Base-by-base conservation (phyloP, 2,888 invertebrate species). In the Amphipyra tragopoginis region DNA sequence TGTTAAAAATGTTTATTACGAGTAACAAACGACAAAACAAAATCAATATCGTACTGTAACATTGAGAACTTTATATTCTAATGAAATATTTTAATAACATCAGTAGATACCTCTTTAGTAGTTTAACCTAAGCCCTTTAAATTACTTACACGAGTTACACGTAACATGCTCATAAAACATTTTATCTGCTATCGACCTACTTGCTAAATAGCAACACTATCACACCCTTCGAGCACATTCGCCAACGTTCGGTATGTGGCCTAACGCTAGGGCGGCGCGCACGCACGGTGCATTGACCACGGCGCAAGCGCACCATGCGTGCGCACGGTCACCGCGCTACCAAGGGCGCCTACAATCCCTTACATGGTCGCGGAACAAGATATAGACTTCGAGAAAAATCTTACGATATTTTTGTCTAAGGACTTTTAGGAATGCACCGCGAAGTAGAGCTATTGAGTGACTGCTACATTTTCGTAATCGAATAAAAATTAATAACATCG, bases 311-410 rank as follows among this genome's bases (percentile, higher is more conserved):
- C 67, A 77, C 72, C 79, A 80, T 80, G 86, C 85, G 85, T 82
- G 84, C 73, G 78, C 82, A 81, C 85, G 86, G 87, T 86, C 86
- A 85, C 81, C 81, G 80, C 72, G 79, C 84, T 78, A 87, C 80
- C 93, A 94, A 94, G 93, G 93, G 93, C 93, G 90, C 77, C 90
- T 90, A 93, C 94, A 92, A 93, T 93, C 93, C 92, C 93, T 91
- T 83, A 82, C 67, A 67, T 58, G 70, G 73, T 47, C 45, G 52
- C 73, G 66, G 71, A 52, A 49, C 64, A 76, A 71, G 59, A 76
- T 81, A 77, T 67, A 48, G 73, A 5, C 69, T 69, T 72, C 65
- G 59, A n/a, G 47, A 56, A 21, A 40, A 15, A 9, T 21, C 21
- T 21, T 21, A 21, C 21, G 21, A 21, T 21, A 21, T 21, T 21